Conservation (phyloP, 92 coral and sea anemone species). For the Blastomussa wellsi region DNA sequence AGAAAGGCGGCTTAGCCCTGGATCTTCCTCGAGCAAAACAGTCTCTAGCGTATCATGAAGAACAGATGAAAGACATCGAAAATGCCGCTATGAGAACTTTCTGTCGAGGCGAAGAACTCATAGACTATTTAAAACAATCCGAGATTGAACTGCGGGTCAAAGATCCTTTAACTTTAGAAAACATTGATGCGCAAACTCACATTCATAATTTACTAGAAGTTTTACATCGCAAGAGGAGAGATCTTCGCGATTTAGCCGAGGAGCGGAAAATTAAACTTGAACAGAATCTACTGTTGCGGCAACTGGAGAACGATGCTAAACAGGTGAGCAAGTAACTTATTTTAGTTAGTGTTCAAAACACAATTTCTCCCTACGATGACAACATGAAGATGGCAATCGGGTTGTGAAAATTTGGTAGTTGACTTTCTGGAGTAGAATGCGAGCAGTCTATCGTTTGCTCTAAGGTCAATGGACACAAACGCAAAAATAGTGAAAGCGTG, state of each 20-base stretch:
- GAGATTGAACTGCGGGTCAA: slow-evolving; percentile 95
- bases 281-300: slow-evolving; percentile 83
- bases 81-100: slow-evolving; percentile 91
- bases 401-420: background rate
- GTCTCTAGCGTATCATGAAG: slow-evolving; percentile 86
- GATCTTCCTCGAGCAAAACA: slow-evolving; percentile 91
- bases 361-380: background rate
- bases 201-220: slow-evolving; percentile 94
- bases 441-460: no score
- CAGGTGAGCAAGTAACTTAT: slow-evolving; percentile 63
- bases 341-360: background rate
- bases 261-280: slow-evolving; percentile 88
- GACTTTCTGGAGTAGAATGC: background rate
- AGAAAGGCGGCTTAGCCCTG: slow-evolving; percentile 83
- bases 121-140: slow-evolving; percentile 90
- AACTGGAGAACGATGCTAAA: slow-evolving; percentile 95
- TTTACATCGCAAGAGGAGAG: slow-evolving; percentile 91
- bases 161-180: slow-evolving; percentile 88
- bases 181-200: slow-evolving; percentile 98
- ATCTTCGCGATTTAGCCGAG: slow-evolving; percentile 89
- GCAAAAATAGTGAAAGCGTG: no score
- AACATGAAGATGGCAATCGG: background rate
- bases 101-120: slow-evolving; percentile 97
- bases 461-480: no score
- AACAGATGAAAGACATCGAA: slow-evolving; percentile 88